phyloP scores from a whole-genome alignment of 2,113 vertebrate species.

The Oenanthe melanoleuca region DNA sequence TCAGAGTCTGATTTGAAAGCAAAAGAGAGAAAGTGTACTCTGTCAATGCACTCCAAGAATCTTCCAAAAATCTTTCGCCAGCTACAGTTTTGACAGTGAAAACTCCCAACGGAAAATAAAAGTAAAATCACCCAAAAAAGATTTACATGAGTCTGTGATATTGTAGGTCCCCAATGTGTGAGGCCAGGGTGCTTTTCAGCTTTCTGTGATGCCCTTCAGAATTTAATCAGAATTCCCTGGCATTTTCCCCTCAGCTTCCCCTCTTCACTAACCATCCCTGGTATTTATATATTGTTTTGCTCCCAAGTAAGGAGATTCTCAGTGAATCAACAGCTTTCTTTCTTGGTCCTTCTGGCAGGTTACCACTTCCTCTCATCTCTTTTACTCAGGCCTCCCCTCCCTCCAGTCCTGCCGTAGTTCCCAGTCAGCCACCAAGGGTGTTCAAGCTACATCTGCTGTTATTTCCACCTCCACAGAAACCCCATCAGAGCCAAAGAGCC shows the following conservation, averaged over 20 bases:
- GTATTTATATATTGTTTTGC: background rate
- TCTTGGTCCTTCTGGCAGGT: background rate
- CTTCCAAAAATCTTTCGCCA: background rate
- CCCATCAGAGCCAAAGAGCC: background rate
- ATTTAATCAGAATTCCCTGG: background rate
- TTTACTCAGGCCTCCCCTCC: background rate
- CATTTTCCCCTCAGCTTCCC: background rate
- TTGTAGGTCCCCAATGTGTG: background rate
- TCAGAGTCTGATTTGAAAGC: constrained; percentile 7
- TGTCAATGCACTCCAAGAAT: background rate
- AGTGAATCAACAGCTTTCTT: background rate
- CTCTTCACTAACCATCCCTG: background rate
- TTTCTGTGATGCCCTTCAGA: background rate
- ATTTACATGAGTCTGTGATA: background rate
- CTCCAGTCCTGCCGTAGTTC: background rate
- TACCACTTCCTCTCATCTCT: background rate
- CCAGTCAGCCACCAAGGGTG: background rate
- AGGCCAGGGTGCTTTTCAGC: background rate
- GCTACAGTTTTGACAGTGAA: background rate
- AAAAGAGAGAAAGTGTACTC: constrained; percentile 10
- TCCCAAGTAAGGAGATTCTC: background rate
- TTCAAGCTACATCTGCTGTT: background rate
- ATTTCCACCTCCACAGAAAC: background rate
- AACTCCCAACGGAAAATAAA: background rate
- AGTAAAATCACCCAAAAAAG: background rate